These are phyloP conservation scores for Drosophila nannoptera DNA, from an alignment of 1,140 invertebrate genomes.

Conservation along the genomic window DNA sequence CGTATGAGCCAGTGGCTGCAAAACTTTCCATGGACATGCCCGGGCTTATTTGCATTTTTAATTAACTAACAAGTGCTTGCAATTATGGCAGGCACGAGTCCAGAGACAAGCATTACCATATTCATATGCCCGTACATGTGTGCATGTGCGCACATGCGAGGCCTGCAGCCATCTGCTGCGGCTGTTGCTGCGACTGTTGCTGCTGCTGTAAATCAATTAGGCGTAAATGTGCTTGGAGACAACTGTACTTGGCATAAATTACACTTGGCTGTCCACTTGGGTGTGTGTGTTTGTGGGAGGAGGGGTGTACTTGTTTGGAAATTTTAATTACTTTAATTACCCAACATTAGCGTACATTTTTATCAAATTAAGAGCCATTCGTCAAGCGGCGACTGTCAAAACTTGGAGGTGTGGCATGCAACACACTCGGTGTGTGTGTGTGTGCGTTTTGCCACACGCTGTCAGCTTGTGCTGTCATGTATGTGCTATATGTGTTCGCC, in stretches of 20 bases:
- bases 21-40: constrained; percentile 31
- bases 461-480: constrained; percentile 37
- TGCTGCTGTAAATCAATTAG: constrained; percentile 47
- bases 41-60: constrained; percentile 55
- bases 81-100: constrained; percentile 43
- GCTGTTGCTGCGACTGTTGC: too few relatives aligned
- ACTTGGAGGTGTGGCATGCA: constrained; percentile 20
- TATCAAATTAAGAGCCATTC: constrained; percentile 40
- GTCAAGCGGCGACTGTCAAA: constrained; percentile 42
- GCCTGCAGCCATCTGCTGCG: constrained; percentile 4
- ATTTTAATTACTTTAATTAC: constrained; percentile 50
- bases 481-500: constrained; percentile 46
- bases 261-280: background rate
- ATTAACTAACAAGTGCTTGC: constrained; percentile 64
- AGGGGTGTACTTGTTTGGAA: constrained; percentile 5
- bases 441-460: constrained; percentile 26
- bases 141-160: constrained; percentile 16
- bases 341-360: constrained; percentile 34
- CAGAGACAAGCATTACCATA: constrained; percentile 36
- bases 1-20: constrained; percentile 17
- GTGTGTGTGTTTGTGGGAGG: background rate
- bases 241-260: constrained; percentile 46
- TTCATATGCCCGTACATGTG: constrained; percentile 18
- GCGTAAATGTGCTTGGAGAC: constrained; percentile 34
- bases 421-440: constrained; percentile 6